Base-by-base conservation (phyloP, 2,888 invertebrate species). In the Limnephilus rhombicus region DNA sequence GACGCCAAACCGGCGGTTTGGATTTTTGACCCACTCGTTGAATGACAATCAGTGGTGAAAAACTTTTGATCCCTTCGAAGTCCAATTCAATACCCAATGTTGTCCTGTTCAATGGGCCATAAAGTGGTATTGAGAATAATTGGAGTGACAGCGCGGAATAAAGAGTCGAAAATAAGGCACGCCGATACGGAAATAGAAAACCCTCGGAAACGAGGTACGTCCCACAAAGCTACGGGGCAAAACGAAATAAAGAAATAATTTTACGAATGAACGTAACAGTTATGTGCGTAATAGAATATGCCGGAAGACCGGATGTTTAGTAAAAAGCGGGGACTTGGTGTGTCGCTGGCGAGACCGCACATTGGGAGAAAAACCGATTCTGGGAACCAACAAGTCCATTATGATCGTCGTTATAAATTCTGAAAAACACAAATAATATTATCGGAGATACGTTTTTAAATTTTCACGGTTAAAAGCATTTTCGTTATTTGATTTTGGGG, bases 121-220 rank as follows among this genome's bases (percentile, higher is more conserved):
- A 82, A 82, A 82, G 82, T 82, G 82, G 82, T 82, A 82, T 82
- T 82, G 82, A 82, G 82, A 82, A 82, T 82, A 82, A 82, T 82
- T 82, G 82, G 82, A 82, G 82, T 82, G 82, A 82, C 82, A 82
- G 82, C 31, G 82, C 34, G 82, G 82, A 82, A 82, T 82, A 82
- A 82, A 82, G 82, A 82, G 34, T 82, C 82, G 82, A 82, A 82
- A 82, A 82, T 82, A 34, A 31, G 82, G 31, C 12, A 82, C 34
- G 34, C 34, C 82, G 34, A 34, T 13, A 82, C 34, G 82, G 18
- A 82, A 82, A 82, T 82, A 82, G 82, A 82, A 82, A 82, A 82
- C 68, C 68, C 68, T 68, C 68, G 68, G 68, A 68, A 68, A 68
- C 68, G n/a, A 68, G 68, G 68, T 68, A n/a, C n/a, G 68, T n/a